Evolutionary conservation across 2,113 vertebrate species (phyloP), one percentile per base, ranked within the genome.

Genomic region (Otis tarda): DNA sequence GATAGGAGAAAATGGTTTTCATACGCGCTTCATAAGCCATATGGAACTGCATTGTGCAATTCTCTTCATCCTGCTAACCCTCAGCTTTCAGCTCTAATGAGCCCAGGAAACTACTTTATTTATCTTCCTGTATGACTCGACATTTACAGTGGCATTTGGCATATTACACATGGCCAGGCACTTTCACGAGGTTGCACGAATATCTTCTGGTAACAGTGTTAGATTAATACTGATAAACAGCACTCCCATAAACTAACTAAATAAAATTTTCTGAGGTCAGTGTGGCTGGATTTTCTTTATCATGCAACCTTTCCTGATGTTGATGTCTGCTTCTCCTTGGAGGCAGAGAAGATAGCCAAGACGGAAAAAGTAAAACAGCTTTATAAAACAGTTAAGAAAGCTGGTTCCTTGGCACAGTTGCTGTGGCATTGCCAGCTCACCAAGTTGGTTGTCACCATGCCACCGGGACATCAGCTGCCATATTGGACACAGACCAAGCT

Each of bases 1-100:
- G 41, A 53, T 79, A 89, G 93, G 63, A 89, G 77, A 92, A 87
- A 94, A 84, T 67, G 63, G 43, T 59, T 96, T 96, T 94, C 90
- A 67, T 87, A 76, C 69, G 89, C 77, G 65, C 84, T 95, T 95
- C 70, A 85, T 91, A 76, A 91, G 81, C 80, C 77, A 79, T 91
- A 89, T 87, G 89, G 87, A 92, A 89, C 37, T 61, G 65, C 43
- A 60, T 43, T 84, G 81, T 89, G 53, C 18, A 65, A 14, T 75
- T 88, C 65, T 65, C 49, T 71, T 73, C 78, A 85, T 95, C 78
- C 70, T 93, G 70, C 92, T 92, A 91, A 45, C 14, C 7, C 21
- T 43, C 30, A 61, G 50, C 89, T 89, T 94, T 91, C 61, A 89
- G 69, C 79, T 79, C 60, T 92, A 95, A 94, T 78, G 88, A 96